phyloP scores from a whole-genome alignment of 2,113 vertebrate genomes.

The Mesembrinibis cayennensis region DNA sequence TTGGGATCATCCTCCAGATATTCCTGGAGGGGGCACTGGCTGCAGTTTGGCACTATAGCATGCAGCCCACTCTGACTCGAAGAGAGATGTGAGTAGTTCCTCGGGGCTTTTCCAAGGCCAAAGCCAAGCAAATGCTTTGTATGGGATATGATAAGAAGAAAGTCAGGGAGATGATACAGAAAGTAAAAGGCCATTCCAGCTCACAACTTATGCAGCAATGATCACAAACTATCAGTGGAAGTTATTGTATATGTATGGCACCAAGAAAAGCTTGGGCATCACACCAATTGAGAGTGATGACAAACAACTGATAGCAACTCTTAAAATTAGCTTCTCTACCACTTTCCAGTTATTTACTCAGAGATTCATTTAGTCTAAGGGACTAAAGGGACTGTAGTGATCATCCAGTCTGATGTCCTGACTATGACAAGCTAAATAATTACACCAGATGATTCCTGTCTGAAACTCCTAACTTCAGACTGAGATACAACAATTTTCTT shows the following conservation, averaged over 20 bases:
- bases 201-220: not conserved
- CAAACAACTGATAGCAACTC: not conserved
- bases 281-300: not conserved
- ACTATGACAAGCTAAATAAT: not conserved
- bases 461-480: not conserved
- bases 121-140: not conserved
- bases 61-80: not conserved
- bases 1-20: not conserved
- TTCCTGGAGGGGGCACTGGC: not conserved
- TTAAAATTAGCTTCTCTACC: not conserved
- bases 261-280: not conserved
- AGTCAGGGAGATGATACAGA: not conserved
- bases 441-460: not conserved
- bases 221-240: not conserved
- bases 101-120: not conserved
- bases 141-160: not conserved
- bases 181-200: not conserved
- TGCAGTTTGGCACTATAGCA: not conserved
- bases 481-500: not conserved
- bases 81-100: not conserved
- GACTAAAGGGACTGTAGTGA: not conserved
- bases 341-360: not conserved
- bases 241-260: not conserved
- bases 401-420: not conserved
- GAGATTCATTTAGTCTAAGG: not conserved